phyloP scores from a whole-genome alignment of 2,113 vertebrate species.

The Melanerpes aurifrons region DNA sequence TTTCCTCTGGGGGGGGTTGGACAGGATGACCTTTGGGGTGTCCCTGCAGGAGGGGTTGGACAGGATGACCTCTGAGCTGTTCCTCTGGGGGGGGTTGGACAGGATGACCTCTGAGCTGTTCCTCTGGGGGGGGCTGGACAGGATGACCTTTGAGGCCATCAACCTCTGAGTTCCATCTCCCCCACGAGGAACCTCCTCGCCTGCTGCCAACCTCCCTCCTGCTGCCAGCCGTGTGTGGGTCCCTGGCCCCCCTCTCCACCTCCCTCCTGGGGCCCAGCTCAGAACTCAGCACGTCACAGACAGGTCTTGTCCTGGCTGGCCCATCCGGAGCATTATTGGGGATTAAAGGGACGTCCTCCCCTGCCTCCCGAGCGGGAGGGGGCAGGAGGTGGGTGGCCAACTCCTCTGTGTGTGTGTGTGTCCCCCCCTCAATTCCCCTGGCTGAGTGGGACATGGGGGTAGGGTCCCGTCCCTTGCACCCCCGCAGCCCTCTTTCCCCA shows the following conservation, averaged over 20 bases:
- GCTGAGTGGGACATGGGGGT: accelerated
- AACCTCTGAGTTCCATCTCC: no score
- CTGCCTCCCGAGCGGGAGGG: neutral
- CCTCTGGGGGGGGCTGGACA: no score
- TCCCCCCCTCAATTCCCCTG: neutral
- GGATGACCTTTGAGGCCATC: no score
- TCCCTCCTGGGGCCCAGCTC: neutral
- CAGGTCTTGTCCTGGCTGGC: slow-evolving; percentile 4
- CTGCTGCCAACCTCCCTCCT: neutral
- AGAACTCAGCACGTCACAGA: slow-evolving; percentile 5
- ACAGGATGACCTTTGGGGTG: no score
- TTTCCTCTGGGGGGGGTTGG: no score
- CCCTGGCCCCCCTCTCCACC: neutral
- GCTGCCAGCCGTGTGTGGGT: neutral
- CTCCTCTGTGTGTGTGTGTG: no score
- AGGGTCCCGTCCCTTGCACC: neutral
- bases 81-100: no score
- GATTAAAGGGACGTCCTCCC: slow-evolving; percentile 54
- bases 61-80: no score
- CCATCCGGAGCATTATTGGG: slow-evolving; percentile 32
- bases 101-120: no score
- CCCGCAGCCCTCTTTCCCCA: neutral
- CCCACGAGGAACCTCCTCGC: neutral
- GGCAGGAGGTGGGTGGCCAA: neutral
- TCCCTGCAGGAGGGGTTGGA: no score